A percentile compares a stretch with the other conserved stretches of the same genome.
phyloP scores from a whole-genome alignment of 2,113 vertebrate species.

The Salminus brasiliensis region DNA sequence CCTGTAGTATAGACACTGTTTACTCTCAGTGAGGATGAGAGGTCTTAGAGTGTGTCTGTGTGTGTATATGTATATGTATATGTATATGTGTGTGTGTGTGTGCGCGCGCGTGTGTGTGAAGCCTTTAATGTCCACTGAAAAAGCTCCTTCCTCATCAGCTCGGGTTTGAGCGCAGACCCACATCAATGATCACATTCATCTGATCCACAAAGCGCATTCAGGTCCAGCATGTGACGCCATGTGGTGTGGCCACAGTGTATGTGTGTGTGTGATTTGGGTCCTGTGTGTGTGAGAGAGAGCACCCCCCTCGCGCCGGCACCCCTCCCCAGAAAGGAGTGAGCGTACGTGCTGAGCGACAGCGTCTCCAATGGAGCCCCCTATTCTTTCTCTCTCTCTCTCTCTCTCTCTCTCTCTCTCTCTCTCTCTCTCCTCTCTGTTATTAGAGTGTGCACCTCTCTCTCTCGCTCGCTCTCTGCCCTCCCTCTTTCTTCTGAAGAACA shows the following conservation, averaged over 20 bases:
- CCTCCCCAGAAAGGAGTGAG: constrained; percentile 45
- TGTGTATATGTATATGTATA: no score
- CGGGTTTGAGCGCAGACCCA: constrained; percentile 50
- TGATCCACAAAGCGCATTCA: constrained; percentile 67
- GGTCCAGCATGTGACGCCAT: constrained; percentile 58
- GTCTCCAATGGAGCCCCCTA: constrained; percentile 56
- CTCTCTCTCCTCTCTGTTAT: neutral
- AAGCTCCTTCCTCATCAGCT: constrained; percentile 54
- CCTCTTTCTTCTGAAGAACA: neutral
- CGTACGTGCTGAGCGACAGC: constrained; percentile 72
- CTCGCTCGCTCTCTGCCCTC: neutral
- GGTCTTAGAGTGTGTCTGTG: no score
- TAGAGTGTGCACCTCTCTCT: no score
- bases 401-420: neutral
- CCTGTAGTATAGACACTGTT: neutral
- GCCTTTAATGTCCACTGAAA: constrained; percentile 36
- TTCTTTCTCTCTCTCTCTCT: constrained; percentile 30
- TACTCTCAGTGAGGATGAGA: neutral
- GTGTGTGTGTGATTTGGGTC: constrained; percentile 51
- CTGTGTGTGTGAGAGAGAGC: constrained; percentile 45
- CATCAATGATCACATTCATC: constrained; percentile 72
- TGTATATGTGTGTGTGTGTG: no score
- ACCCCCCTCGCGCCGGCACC: neutral
- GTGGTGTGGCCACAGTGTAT: constrained; percentile 42
- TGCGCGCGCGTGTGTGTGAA: neutral